Base-by-base conservation (phyloP, 2,888 invertebrate genomes). In the Perithous albicinctus region DNA sequence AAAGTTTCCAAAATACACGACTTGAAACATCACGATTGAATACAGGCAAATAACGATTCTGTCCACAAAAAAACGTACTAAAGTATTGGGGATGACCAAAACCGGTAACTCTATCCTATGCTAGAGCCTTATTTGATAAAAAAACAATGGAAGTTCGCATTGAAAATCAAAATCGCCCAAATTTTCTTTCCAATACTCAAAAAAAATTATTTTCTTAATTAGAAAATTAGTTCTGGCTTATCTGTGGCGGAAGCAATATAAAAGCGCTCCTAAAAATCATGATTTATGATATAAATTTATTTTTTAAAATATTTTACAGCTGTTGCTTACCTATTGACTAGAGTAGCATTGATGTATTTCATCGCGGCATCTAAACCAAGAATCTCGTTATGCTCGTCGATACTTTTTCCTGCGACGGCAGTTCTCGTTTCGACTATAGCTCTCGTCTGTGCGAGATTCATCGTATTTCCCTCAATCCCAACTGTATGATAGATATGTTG, bases 331-430 rank as follows among this genome's bases (percentile, higher is more conserved):
- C 94, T 94, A 87, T 96, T 96, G 56, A 97, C 94, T 83, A 97
- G 93, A 78, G 96, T 97, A n/a, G 96, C 94, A 91, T 97, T 95
- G 85, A 99, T 96, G 91, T 97, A 99, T 90, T 98, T 97, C 95
- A 99, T 96, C 0, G 99, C 99, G 23, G 98, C 95, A 93, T 99
- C 99, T 90, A 99, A 94, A 32, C 98, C 98, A 54, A 99, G 93
- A 88, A 99, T 98, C 94, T 99, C 99, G 94, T 99, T 99, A 91
- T 99, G 99, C 90, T 99, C 99, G 87, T 97, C 95, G 66, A 99
- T 96, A 90, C 98, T 98, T 93, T 99, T 99, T 0, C 98, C 97
- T 67, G 95, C 95, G 0, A 98, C 96, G 0, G 96, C 97, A 89
- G 97, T 95, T 54, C 96, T 95, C 0, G 99, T 99, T 93, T 99